Evolutionary conservation across 2,113 vertebrate genomes (phyloP).

Genomic region (Brachyistius frenatus): DNA sequence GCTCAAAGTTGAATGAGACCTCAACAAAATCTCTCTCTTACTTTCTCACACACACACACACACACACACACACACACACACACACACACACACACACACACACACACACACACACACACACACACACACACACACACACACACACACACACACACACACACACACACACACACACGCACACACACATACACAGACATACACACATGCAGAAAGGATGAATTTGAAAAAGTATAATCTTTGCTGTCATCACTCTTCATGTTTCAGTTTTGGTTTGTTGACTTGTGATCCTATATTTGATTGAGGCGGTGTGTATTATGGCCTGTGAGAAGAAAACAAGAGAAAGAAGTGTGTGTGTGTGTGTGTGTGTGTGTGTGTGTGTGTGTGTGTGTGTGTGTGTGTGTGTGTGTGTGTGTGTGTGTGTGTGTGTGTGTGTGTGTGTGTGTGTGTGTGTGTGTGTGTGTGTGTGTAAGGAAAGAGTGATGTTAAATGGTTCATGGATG

Average conservation of each 20-base stretch:
- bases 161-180: not conserved
- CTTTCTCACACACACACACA: not conserved
- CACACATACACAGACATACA: too few relatives aligned
- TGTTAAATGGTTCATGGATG: conserved; percentile 15
- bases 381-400: too few relatives aligned
- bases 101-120: too few relatives aligned
- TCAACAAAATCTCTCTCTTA: conserved; percentile 71
- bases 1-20: conserved; percentile 88
- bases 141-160: conserved; percentile 33
- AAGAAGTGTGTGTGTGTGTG: too few relatives aligned
- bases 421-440: conserved; percentile 5
- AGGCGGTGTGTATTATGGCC: too few relatives aligned
- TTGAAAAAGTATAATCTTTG: too few relatives aligned
- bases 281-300: conserved; percentile 26
- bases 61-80: conserved; percentile 34
- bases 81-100: conserved; percentile 4
- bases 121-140: too few relatives aligned
- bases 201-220: too few relatives aligned
- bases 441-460: conserved; percentile 7
- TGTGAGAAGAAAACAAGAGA: too few relatives aligned
- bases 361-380: too few relatives aligned
- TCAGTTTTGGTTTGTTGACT: conserved; percentile 37
- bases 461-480: not conserved
- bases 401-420: not conserved
- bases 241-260: conserved; percentile 46